Base-by-base conservation (phyloP, 2,888 invertebrate genomes). In the Agrotis ipsilon region DNA sequence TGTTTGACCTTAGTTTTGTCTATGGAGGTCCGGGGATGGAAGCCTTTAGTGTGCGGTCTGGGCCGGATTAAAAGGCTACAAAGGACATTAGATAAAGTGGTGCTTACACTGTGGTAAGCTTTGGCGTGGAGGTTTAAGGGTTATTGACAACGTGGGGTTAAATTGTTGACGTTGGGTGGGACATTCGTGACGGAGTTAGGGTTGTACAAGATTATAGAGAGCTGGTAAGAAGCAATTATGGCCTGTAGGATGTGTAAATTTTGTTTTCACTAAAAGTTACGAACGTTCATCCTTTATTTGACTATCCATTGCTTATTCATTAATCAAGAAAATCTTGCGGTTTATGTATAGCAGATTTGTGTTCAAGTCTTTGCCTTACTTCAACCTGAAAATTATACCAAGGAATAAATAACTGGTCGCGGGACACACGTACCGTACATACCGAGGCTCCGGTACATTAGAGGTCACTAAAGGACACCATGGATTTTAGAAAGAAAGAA, bases 1-100 rank as follows among this genome's bases (percentile, higher is more conserved):
- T 60, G 32, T 46, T 46, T 57, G 72, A 46, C 77, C 77, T 58
- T 39, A 69, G 46, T 58, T 51, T 52, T 72, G 51, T 68, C 51
- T 45, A 46, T 55, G 45, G 24, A 71, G 19, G 45, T 16, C 49
- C 45, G 73, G 24, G 19, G 6, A 19, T 32, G 48, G 59, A 60
- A 54, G 16, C 32, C 21, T 19, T 59, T 60, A 59, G 54, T 58
- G 11, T 72, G 39, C 58, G 9, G 24, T 32, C 18, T 19, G 32
- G n/a, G 7, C 9, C 9, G 21, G 24, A 55, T 60, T 54, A 54
- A 73, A 71, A 71, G 51, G 78, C 59, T 49, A 70, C 48, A 21
- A 16, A 43, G 16, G 18, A 52, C 27, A 48, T 78, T 48, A 57
- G 2, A 45, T 57, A 69, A 77, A 69, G 51, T 58, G 70, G 57